Conservation (phyloP, 2,113 vertebrate genomes). For the Osmerus mordax region DNA sequence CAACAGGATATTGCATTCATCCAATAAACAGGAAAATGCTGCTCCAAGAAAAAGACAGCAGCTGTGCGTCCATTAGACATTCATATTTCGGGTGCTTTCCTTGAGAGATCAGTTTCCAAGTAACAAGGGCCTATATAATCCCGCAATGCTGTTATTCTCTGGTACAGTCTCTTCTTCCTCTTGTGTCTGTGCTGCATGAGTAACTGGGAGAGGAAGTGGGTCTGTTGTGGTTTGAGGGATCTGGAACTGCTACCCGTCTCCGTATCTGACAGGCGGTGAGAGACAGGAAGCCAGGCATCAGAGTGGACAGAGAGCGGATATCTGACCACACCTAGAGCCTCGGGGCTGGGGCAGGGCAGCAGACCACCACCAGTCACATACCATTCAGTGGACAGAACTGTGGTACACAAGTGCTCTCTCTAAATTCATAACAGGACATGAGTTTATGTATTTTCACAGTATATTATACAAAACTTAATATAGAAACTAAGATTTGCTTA, state of each 20-base stretch:
- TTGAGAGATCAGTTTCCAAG: background rate
- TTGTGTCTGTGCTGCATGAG: conserved; percentile 30
- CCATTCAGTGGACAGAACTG: background rate
- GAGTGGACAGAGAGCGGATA: conserved; percentile 43
- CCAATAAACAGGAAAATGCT: conserved; percentile 8
- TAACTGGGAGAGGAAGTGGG: conserved; percentile 51
- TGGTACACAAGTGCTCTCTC: background rate
- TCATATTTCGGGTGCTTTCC: background rate
- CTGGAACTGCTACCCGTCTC: conserved; percentile 50
- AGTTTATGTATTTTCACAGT: background rate
- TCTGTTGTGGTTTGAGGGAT: conserved; percentile 53
- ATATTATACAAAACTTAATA: background rate
- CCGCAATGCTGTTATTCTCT: conserved; percentile 14
- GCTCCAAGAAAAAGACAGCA: background rate
- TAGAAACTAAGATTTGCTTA: background rate
- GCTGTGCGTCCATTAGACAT: background rate
- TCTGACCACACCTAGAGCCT: conserved; percentile 51
- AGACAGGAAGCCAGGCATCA: conserved; percentile 57
- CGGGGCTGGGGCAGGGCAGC: conserved; percentile 5
- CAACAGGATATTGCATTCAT: conserved; percentile 17
- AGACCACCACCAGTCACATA: background rate
- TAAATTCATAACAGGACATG: too few species aligned
- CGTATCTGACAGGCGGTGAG: conserved; percentile 46
- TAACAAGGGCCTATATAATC: conserved; percentile 16
- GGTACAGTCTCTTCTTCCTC: conserved; percentile 51